These are phyloP conservation scores for Fregata magnificens DNA, from an alignment of 2,113 vertebrate genomes.

Conservation along the genomic window DNA sequence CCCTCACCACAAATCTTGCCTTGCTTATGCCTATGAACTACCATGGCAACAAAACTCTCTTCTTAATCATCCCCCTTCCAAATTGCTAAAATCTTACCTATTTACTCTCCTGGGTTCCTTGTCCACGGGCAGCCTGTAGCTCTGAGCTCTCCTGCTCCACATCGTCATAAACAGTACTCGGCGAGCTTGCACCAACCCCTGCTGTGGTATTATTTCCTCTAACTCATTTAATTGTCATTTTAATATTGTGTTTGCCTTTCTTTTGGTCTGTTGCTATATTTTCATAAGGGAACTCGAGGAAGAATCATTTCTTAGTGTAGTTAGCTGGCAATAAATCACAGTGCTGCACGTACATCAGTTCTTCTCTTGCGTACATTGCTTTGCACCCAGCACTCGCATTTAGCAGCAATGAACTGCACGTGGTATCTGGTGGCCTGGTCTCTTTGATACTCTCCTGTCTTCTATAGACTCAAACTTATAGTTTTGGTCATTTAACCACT, in stretches of 20 bases:
- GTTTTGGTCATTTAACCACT: background rate
- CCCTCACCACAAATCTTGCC: background rate
- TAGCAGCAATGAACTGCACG: background rate
- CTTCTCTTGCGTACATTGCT: background rate
- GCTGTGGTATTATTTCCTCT: background rate
- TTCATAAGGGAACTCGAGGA: background rate
- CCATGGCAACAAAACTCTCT: background rate
- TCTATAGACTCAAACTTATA: too few relatives aligned
- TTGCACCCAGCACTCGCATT: background rate
- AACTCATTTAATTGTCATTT: background rate
- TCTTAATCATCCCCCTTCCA: background rate
- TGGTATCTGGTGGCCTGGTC: background rate
- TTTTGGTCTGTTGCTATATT: background rate
- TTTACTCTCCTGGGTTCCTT: background rate
- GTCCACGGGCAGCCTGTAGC: background rate
- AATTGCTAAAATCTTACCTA: background rate
- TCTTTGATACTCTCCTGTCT: background rate
- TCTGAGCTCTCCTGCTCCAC: background rate
- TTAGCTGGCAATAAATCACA: too few relatives aligned
- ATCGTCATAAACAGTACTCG: fast-evolving
- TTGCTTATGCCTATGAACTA: background rate
- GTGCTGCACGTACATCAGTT: background rate
- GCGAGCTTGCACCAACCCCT: fast-evolving
- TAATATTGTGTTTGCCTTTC: background rate
- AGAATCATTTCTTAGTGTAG: background rate